Evolutionary conservation across 2,888 invertebrate species (phyloP).

Genomic region (Pterobdella sp.): DNA sequence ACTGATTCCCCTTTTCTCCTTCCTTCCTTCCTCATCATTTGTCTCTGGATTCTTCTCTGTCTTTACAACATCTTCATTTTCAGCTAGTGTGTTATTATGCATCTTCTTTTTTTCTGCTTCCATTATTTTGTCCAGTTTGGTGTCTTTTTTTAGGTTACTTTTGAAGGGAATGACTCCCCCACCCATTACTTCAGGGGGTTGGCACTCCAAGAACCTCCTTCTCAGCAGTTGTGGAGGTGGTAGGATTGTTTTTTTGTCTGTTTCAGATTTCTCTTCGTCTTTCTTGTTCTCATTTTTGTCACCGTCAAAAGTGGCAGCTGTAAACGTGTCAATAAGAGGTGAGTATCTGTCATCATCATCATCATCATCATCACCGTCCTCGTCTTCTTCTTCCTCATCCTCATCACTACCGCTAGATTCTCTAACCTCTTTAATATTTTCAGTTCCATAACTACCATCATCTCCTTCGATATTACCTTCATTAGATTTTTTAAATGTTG

Average conservation of each 20-base stretch:
- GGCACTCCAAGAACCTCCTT: no score
- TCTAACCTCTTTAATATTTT: neutral
- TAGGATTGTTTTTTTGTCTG: no score
- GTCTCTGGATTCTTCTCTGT: neutral
- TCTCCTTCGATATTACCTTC: neutral
- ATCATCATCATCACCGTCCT: neutral
- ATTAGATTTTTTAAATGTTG: neutral
- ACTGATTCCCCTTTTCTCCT: conserved; percentile 64
- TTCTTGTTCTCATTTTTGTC: neutral
- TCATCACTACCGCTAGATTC: neutral
- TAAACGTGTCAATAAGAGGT: conserved; percentile 19
- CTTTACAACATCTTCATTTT: neutral
- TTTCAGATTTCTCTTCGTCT: no score
- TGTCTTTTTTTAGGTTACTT: neutral
- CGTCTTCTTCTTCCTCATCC: conserved; percentile 7
- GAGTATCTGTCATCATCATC: conserved; percentile 11
- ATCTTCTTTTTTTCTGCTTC: conserved; percentile 6
- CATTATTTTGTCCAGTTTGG: neutral
- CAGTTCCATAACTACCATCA: neutral
- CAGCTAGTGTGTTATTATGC: neutral
- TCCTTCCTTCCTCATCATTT: conserved; percentile 28
- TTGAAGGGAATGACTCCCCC: neutral
- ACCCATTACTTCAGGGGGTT: neutral
- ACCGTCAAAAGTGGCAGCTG: neutral
- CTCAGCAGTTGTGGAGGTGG: no score